Conservation (phyloP, 2,113 vertebrate genomes). For the Acanthisitta chloris region DNA sequence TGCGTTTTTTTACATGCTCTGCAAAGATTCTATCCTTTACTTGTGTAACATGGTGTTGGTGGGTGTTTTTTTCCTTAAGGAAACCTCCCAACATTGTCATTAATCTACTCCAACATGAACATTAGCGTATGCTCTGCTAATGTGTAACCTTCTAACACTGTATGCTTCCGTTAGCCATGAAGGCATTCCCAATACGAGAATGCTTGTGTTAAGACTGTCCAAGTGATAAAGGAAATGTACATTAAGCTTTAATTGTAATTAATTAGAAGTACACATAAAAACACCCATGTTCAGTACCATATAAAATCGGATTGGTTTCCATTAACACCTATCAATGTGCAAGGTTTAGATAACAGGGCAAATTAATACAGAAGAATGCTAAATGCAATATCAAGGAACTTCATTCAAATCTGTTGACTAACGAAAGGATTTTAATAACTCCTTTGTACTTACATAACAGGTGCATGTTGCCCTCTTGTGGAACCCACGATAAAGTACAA, state of each 20-base stretch:
- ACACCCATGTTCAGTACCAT: neutral
- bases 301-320: constrained; percentile 22
- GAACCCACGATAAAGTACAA: neutral
- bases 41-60: neutral
- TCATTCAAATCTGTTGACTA: constrained; percentile 7
- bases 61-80: neutral
- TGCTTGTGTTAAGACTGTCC: neutral
- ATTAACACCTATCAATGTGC: constrained; percentile 48
- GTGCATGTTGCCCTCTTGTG: constrained; percentile 76
- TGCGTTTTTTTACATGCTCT: neutral
- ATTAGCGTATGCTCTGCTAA: neutral
- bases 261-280: constrained; percentile 23
- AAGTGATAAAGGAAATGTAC: constrained; percentile 25
- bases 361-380: constrained; percentile 19
- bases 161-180: neutral
- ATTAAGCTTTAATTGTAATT: constrained; percentile 40
- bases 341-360: constrained; percentile 58
- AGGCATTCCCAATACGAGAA: neutral
- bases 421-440: neutral
- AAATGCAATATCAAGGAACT: constrained; percentile 46
- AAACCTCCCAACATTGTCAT: neutral
- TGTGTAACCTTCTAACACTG: neutral
- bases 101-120: neutral
- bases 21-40: neutral
- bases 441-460: neutral